Evolutionary conservation across 2,113 vertebrate genomes (phyloP).

Genomic region (Pelecanoides urinatrix): DNA sequence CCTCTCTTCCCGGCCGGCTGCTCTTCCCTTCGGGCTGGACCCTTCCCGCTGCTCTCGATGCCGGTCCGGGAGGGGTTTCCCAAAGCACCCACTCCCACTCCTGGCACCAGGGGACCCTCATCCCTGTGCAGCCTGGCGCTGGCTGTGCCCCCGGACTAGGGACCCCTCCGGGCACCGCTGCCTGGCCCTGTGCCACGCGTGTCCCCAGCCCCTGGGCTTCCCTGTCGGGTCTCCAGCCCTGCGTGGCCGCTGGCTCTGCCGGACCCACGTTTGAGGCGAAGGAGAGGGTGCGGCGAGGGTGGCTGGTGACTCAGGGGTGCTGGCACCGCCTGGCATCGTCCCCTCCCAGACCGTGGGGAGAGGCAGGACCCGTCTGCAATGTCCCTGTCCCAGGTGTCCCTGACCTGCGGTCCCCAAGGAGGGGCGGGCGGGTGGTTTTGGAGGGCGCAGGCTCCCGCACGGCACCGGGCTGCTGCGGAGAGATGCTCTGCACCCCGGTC

Average conservation of each 20-base stretch:
- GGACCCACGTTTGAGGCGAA: rapidly evolving
- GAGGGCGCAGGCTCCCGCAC: background rate
- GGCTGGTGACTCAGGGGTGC: background rate
- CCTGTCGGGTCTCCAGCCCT: rapidly evolving
- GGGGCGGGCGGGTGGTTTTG: background rate
- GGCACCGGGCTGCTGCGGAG: background rate
- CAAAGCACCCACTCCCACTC: background rate
- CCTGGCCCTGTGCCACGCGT: rapidly evolving
- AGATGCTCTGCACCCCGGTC: background rate
- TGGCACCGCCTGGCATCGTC: background rate
- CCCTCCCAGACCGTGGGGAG: background rate
- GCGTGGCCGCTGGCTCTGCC: rapidly evolving
- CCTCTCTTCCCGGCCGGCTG: background rate
- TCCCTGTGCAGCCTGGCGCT: background rate
- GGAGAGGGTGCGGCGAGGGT: background rate
- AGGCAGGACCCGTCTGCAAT: background rate
- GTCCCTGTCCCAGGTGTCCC: background rate
- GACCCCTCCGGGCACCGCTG: background rate
- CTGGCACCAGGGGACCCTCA: background rate
- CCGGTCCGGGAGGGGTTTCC: background rate
- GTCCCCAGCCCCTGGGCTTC: background rate
- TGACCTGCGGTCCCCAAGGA: background rate
- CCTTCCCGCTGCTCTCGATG: background rate
- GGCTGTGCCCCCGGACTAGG: background rate
- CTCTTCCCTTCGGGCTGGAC: background rate